A percentile compares a stretch with the other conserved stretches of the same genome.
These are phyloP conservation scores for Sterna hirundo DNA, from an alignment of 2,113 vertebrate species.

Conservation along the genomic window DNA sequence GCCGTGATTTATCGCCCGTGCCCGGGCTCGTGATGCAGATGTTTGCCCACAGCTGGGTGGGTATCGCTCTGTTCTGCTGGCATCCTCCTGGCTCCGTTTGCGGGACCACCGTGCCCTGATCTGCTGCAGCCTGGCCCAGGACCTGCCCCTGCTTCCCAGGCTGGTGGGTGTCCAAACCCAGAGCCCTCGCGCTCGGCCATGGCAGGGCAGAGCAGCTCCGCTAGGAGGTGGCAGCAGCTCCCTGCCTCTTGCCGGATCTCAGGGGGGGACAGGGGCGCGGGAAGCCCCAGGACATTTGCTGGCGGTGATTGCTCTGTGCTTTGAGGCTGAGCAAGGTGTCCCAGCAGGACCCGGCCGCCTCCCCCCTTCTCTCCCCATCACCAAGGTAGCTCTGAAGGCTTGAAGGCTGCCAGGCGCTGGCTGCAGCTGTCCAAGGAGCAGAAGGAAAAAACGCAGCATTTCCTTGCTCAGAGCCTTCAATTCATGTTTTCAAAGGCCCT, in stretches of 20 bases:
- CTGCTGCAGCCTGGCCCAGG: background rate
- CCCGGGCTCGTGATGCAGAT: background rate
- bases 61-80: background rate
- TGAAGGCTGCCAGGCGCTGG: background rate
- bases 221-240: background rate
- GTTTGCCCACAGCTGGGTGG: background rate
- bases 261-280: background rate
- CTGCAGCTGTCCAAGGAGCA: slow-evolving; percentile 28
- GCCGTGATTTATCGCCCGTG: background rate
- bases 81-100: accelerated
- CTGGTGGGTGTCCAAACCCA: background rate
- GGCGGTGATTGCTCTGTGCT: background rate
- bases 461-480: slow-evolving; percentile 29
- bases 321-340: background rate
- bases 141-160: background rate
- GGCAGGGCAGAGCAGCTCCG: background rate
- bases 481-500: slow-evolving; percentile 57
- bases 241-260: background rate
- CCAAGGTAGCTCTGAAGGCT: background rate
- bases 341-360: accelerated
- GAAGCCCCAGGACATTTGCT: background rate
- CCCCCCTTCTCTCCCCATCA: background rate
- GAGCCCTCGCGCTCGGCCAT: background rate
- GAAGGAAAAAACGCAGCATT: slow-evolving; percentile 12
- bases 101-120: accelerated